Evolutionary conservation across 1,140 invertebrate species (phyloP), one percentile per base, ranked within the genome.

Genomic region (Mizuhopecten yessoensis): DNA sequence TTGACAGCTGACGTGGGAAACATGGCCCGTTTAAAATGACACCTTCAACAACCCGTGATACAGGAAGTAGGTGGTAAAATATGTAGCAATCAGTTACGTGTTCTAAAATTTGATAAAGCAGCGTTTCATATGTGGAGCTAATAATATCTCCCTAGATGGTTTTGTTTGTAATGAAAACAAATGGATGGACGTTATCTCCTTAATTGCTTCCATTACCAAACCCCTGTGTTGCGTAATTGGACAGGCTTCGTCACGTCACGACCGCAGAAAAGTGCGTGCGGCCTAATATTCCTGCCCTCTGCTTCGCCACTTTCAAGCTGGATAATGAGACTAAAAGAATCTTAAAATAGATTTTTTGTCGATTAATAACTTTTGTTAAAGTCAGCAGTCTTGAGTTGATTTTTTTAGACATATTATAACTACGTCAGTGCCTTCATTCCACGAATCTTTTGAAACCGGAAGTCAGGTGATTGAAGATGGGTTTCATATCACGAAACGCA

Each of bases 131-230:
- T 29, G 29, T 29, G 57, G 57, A 75, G 57, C 57, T 75, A 75
- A 75, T 75, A 75, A 75, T 75, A 75, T n/a, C 57, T 75, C 57
- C 57, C 57, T n/a, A 75, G 57, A 75, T 75, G 57, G n/a, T 75
- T 75, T 75, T 23, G 57, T 17, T 23, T 75, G 23, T 75, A 75
- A 75, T 75, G 57, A 75, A 75, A 75, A 75, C n/a, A 75, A 75
- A 75, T 75, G 57, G 57, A 75, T 75, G 57, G 57, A 75, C 57
- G n/a, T 75, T 75, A n/a, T 75, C n/a, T 75, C 2, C 57, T 23
- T 75, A 75, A 75, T 75, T 75, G n/a, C 57, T 17, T 23, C 57
- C 57, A 75, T 75, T 75, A 75, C 57, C 5, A 29, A 75, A 75
- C n/a, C 57, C 57, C 57, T 75, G 57, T 29, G 57, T 29, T 75